phyloP scores from a whole-genome alignment of 2,888 invertebrate species.

The Troides oblongomaculatus region DNA sequence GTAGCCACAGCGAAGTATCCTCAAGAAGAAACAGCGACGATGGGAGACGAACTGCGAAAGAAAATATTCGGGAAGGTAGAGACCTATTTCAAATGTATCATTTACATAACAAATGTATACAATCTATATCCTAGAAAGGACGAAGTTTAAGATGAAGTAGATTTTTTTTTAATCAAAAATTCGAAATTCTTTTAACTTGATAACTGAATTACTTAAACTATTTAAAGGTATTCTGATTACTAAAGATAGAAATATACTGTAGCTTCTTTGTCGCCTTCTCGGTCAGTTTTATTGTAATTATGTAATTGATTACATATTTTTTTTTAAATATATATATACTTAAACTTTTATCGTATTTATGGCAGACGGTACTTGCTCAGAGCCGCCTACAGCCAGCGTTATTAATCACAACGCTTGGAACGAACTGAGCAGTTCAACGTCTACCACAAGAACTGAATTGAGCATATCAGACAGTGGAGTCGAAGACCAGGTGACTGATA shows the following conservation, averaged over 20 bases:
- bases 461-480: conserved; percentile 57
- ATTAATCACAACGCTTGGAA: conserved; percentile 56
- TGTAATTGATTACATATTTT: too few relatives aligned
- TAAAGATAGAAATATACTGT: not conserved
- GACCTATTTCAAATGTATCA: not conserved
- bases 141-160: not conserved
- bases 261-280: not conserved
- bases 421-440: conserved; percentile 61
- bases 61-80: conserved; percentile 55
- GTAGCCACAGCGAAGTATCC: conserved; percentile 61
- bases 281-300: not conserved
- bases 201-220: not conserved
- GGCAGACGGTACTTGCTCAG: conserved; percentile 68
- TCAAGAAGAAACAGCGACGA: conserved; percentile 71
- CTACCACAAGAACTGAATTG: conserved; percentile 69
- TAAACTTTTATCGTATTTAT: not conserved
- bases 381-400: conserved; percentile 64
- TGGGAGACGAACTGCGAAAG: conserved; percentile 51
- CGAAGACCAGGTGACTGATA: conserved; percentile 57
- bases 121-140: not conserved
- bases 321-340: too few relatives aligned
- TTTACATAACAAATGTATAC: not conserved
- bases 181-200: not conserved
- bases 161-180: not conserved
- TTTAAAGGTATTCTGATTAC: not conserved